These are phyloP conservation scores for Poicephalus gulielmi DNA, from an alignment of 2,113 vertebrate genomes.

Conservation along the genomic window DNA sequence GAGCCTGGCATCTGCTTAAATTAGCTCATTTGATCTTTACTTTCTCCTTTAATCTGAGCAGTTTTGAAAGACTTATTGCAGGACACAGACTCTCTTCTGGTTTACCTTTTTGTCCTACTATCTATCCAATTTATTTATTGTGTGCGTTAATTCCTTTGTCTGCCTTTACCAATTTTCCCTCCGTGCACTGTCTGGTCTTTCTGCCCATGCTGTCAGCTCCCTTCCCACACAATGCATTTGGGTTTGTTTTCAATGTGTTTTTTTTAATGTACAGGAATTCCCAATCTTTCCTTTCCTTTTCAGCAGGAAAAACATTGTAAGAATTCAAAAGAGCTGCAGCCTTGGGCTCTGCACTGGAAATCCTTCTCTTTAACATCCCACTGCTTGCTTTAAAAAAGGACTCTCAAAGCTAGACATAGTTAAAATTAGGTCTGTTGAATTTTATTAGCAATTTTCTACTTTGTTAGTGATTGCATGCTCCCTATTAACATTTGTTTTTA, in stretches of 20 bases:
- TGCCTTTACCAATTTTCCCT: neutral
- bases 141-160: slow-evolving; percentile 17
- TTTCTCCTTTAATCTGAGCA: slow-evolving; percentile 38
- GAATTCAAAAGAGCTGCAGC: neutral
- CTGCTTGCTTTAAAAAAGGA: neutral
- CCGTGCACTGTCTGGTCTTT: neutral
- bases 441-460: slow-evolving; percentile 69
- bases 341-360: accelerated
- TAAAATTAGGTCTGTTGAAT: slow-evolving; percentile 45
- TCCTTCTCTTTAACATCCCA: neutral
- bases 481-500: slow-evolving; percentile 69
- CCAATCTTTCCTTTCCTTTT: neutral
- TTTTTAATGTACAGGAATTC: neutral
- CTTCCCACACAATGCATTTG: neutral
- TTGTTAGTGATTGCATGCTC: slow-evolving; percentile 60
- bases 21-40: slow-evolving; percentile 33
- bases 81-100: neutral
- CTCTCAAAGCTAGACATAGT: neutral
- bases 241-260: neutral
- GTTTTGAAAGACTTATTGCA: slow-evolving; percentile 33
- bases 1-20: slow-evolving; percentile 33
- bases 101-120: neutral
- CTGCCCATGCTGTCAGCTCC: neutral
- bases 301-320: neutral
- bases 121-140: slow-evolving; percentile 24